Evolutionary conservation across 2,113 vertebrate species (phyloP).

Genomic region (Eira barbara): DNA sequence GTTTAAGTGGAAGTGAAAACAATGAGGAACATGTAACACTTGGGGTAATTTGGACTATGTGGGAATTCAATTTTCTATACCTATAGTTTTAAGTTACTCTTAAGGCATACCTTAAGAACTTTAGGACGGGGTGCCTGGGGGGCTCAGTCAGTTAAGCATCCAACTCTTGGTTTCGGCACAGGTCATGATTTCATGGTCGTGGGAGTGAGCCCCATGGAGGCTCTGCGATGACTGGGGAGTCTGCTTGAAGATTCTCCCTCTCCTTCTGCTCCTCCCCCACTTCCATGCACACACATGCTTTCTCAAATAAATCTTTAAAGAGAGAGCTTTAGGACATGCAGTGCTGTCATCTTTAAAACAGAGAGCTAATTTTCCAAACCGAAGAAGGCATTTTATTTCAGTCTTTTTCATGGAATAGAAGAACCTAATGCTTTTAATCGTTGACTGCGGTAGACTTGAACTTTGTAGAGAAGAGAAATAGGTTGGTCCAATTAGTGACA

Average conservation of each 20-base stretch:
- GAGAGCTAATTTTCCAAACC: conserved; percentile 37
- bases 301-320: neutral
- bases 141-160: neutral
- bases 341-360: conserved; percentile 30
- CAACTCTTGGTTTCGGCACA: neutral
- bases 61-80: neutral
- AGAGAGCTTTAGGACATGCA: neutral
- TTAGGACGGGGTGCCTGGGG: neutral
- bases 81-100: neutral
- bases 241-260: neutral
- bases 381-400: conserved; percentile 25
- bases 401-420: neutral
- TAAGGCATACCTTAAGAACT: neutral
- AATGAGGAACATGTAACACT: neutral
- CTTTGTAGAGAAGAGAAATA: neutral
- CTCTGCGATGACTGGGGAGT: neutral
- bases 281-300: neutral
- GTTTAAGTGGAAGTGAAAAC: conserved; percentile 27
- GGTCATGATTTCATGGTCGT: neutral
- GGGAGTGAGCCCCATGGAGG: neutral
- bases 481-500: neutral
- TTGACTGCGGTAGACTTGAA: neutral
- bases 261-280: neutral
- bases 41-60: neutral
- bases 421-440: neutral